Conservation (phyloP, 2,888 invertebrate genomes). For the Rosalia funebris region DNA sequence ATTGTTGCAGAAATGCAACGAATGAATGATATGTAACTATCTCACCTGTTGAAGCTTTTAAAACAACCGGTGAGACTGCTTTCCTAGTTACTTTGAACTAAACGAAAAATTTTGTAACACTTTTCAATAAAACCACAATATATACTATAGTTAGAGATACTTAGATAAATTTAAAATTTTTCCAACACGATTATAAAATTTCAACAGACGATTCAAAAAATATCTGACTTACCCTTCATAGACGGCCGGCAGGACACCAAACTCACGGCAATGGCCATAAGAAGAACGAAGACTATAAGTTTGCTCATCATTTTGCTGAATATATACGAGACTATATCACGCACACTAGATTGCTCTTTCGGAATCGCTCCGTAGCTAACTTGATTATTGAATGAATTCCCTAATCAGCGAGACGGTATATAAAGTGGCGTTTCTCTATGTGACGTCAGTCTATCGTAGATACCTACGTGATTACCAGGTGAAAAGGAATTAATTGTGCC, state of each 20-base stretch:
- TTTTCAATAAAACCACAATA: no score
- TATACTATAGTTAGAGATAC: no score
- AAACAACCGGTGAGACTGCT: no score
- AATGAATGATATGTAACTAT: no score
- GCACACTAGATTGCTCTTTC: not conserved
- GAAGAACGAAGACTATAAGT: constrained; percentile 4
- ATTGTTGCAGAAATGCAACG: no score
- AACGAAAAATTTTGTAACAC: no score
- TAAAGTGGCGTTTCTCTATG: constrained; percentile 8
- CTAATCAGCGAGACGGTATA: constrained; percentile 16
- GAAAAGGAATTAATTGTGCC: constrained; percentile 18
- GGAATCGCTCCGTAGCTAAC: not conserved
- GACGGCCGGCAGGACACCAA: constrained; percentile 10
- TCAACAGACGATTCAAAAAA: no score
- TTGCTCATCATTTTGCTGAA: constrained; percentile 14
- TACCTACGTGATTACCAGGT: constrained; percentile 25
- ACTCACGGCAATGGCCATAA: not conserved
- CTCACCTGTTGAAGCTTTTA: no score
- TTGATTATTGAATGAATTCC: constrained; percentile 23
- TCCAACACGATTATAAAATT: no score
- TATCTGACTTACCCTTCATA: constrained; percentile 11
- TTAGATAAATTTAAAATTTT: no score
- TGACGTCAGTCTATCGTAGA: constrained; percentile 5
- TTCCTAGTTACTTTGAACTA: no score
- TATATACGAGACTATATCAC: no score